Percentiles rank a stretch among this genome's conserved stretches.
These are phyloP conservation scores for Chaetodon auriga DNA, from an alignment of 2,113 vertebrate species.

Conservation along the genomic window DNA sequence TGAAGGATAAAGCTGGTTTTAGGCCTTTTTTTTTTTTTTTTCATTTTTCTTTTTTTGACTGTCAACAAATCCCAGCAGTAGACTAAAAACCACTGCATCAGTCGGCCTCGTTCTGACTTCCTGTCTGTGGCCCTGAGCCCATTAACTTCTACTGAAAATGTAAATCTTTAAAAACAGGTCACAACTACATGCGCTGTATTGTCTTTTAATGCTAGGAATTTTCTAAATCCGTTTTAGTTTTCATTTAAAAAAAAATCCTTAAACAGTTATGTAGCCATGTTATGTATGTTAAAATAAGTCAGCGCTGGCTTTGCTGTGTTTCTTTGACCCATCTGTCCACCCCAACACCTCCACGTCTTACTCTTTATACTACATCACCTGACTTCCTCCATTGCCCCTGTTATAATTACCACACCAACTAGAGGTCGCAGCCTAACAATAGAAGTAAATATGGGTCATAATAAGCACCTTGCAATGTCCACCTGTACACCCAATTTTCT, in stretches of 20 bases:
- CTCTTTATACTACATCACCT: too few species aligned
- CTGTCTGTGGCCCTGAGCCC: not conserved
- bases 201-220: not conserved
- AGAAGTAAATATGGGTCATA: too few species aligned
- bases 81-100: slow-evolving; percentile 11
- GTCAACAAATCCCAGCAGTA: slow-evolving; percentile 28
- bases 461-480: too few species aligned
- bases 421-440: too few species aligned
- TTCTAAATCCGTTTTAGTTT: too few species aligned
- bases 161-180: not conserved
- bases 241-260: not conserved
- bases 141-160: not conserved
- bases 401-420: too few species aligned
- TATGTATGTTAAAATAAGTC: too few species aligned
- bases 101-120: slow-evolving; percentile 2
- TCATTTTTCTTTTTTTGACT: slow-evolving; percentile 8
- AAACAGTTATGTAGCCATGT: not conserved
- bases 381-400: too few species aligned
- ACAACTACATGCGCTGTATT: not conserved
- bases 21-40: not conserved
- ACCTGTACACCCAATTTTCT: too few species aligned
- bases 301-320: too few species aligned
- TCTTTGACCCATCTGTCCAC: too few species aligned
- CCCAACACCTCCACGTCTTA: too few species aligned
- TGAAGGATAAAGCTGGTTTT: slow-evolving; percentile 23